Evolutionary conservation across 2,888 invertebrate genomes (phyloP), one percentile per base, ranked within the genome.

Genomic region (Lithodes maja): DNA sequence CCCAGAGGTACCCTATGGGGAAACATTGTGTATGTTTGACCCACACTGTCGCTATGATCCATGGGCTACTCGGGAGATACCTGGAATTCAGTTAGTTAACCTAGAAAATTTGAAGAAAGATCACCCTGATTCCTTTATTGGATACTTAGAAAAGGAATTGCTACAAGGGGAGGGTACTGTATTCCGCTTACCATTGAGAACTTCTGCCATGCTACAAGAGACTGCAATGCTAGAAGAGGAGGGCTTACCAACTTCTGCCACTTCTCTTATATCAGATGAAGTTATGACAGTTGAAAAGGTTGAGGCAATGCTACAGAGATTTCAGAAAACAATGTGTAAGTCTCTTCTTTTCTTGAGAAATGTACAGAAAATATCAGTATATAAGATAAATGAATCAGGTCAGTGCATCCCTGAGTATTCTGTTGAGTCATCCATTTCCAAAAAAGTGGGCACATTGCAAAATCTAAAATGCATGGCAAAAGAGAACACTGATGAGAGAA

Each of bases 21-120:
- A 83, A 17, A 87, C 87, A 50, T 61, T 87, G 12, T 87, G 87
- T 49, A 77, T 87, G 83, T 87, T 87, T 87, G 87, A 87, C 77
- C 87, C 87, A 69, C 87, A 87, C 69, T 87, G 87, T 17, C 33
- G 69, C 75, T 87, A 83, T 54, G 87, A 87, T 68, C 77, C 82
- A n/a, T 9, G 12, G 1, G 87, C 87, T 17, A 78, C 83, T 2
- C 77, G 52, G 17, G 77, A 87, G 15, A 50, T 3, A 12, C 87
- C 87, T 49, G 87, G 87, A 15, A 83, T 78, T 15, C 87, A 69
- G 33, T 83, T 83, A 55, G 50, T 49, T 50, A 69, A 78, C 55
- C 17, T 87, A n/a, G 17, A 68, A 49, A 50, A 78, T 52, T 68
- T 87, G 71, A 61, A 83, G 61, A 49, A 78, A 33, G 83, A 83